Conservation (phyloP, 2,113 vertebrate genomes). For the Grammomys dolichurus region DNA sequence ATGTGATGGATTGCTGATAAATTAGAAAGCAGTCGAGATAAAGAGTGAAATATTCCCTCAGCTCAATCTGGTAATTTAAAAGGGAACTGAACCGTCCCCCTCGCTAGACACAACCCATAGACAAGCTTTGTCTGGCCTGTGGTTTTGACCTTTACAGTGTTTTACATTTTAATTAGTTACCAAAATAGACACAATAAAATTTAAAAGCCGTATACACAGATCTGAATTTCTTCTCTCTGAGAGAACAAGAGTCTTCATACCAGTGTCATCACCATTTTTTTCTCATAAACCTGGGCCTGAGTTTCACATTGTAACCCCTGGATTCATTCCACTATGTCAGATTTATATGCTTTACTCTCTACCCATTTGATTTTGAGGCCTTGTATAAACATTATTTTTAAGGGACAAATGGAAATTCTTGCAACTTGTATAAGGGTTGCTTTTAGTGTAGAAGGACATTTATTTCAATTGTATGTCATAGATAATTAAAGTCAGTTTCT, state of each 20-base stretch:
- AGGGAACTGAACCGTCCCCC: constrained; percentile 30
- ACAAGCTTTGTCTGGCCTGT: constrained; percentile 45
- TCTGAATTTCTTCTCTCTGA: constrained; percentile 29
- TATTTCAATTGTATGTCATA: background rate
- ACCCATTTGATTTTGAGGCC: background rate
- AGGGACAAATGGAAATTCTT: background rate
- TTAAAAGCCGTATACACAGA: constrained; percentile 29
- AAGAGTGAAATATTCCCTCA: background rate
- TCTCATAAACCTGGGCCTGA: background rate
- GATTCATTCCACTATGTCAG: background rate
- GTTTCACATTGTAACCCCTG: background rate
- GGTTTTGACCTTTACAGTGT: constrained; percentile 46
- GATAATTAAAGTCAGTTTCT: constrained; percentile 8
- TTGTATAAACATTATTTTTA: constrained; percentile 18
- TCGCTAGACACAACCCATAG: background rate
- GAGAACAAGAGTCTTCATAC: background rate
- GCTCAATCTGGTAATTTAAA: constrained; percentile 10
- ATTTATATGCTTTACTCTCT: background rate
- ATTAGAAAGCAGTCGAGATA: constrained; percentile 52
- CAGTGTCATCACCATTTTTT: background rate
- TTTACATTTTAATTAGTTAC: constrained; percentile 74
- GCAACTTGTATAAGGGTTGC: background rate
- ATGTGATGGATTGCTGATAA: background rate
- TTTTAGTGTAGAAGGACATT: background rate
- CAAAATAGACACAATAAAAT: constrained; percentile 56